Conservation (phyloP, 2,113 vertebrate species). For the Lucifuga dentata region DNA sequence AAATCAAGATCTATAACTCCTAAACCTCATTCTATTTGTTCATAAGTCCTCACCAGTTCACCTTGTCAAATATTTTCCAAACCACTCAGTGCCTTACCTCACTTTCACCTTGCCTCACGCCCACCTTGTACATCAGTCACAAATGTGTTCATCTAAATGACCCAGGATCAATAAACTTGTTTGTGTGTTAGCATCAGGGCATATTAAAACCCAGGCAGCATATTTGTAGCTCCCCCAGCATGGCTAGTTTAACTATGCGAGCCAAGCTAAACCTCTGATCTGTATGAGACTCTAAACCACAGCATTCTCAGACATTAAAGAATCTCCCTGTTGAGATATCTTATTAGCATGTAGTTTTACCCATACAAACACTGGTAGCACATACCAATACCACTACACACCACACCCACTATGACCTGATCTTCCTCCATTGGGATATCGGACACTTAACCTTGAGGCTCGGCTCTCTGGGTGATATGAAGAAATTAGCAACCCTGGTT, state of each 20-base stretch:
- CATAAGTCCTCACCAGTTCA: slow-evolving; percentile 30
- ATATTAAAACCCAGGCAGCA: slow-evolving; percentile 40
- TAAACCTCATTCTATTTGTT: slow-evolving; percentile 36
- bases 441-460: slow-evolving; percentile 35
- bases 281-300: slow-evolving; percentile 67
- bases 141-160: slow-evolving; percentile 23
- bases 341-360: slow-evolving; percentile 38
- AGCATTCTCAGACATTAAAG: slow-evolving; percentile 76
- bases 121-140: slow-evolving; percentile 26
- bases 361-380: slow-evolving; percentile 7
- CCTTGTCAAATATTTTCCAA: slow-evolving; percentile 48
- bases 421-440: slow-evolving; percentile 41
- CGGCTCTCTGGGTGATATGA: slow-evolving; percentile 33
- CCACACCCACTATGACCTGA: neutral
- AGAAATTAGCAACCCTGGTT: slow-evolving; percentile 47
- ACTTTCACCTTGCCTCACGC: slow-evolving; percentile 7
- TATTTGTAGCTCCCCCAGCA: slow-evolving; percentile 48
- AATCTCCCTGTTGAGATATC: slow-evolving; percentile 58
- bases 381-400: neutral
- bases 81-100: slow-evolving; percentile 3
- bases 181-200: slow-evolving; percentile 53
- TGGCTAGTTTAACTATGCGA: slow-evolving; percentile 56
- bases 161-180: slow-evolving; percentile 35
- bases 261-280: slow-evolving; percentile 53
- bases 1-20: slow-evolving; percentile 40